A percentile compares a stretch with the other conserved stretches of the same genome.
Conservation (phyloP, 2,888 invertebrate species). For the Magallana nippona region DNA sequence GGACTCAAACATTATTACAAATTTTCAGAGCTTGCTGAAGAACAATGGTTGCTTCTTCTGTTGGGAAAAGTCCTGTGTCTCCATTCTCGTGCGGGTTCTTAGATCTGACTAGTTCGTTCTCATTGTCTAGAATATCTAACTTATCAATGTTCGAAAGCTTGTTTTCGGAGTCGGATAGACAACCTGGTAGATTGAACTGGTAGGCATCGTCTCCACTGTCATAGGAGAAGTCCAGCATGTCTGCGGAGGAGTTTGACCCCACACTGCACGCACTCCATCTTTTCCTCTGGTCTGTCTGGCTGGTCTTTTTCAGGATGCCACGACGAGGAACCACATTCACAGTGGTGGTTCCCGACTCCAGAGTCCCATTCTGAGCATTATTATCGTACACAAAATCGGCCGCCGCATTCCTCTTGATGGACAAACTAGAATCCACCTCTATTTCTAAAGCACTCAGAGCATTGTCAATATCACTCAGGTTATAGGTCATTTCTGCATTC, state of each 20-base stretch:
- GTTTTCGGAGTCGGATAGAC: constrained; percentile 51
- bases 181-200: constrained; percentile 46
- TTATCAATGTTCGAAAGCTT: constrained; percentile 30
- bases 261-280: constrained; percentile 74
- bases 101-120: constrained; percentile 40
- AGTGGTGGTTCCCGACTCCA: constrained; percentile 5
- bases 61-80: constrained; percentile 50
- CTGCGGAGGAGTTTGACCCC: constrained; percentile 77
- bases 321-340: constrained; percentile 60
- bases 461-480: constrained; percentile 49
- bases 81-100: constrained; percentile 43
- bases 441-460: constrained; percentile 30
- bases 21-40: constrained; percentile 63
- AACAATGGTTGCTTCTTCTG: constrained; percentile 60
- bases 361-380: neutral
- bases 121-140: constrained; percentile 42
- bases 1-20: constrained; percentile 52
- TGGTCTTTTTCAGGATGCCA: constrained; percentile 71
- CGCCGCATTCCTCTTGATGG: constrained; percentile 12
- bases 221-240: constrained; percentile 77
- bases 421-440: neutral
- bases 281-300: constrained; percentile 66
- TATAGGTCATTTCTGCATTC: constrained; percentile 39
- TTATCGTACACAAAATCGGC: constrained; percentile 38
- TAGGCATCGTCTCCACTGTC: constrained; percentile 72